These are phyloP conservation scores for Zonitis immaculata DNA, from an alignment of 2,888 invertebrate species.

Conservation along the genomic window DNA sequence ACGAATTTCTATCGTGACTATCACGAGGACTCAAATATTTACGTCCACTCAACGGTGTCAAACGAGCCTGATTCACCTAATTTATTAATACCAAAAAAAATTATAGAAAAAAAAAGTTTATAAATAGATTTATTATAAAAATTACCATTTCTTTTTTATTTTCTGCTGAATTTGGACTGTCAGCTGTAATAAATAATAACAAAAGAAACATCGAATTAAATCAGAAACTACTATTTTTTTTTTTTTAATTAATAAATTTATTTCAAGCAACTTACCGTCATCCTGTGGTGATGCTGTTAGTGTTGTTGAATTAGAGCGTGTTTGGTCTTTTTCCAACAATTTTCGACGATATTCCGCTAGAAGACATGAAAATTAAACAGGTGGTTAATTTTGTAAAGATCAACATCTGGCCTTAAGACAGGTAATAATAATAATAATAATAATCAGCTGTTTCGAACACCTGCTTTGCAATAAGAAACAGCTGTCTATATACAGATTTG, in stretches of 20 bases:
- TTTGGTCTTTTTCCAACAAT: constrained; percentile 30
- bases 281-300: constrained; percentile 4
- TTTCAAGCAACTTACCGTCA: not conserved
- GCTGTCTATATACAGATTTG: too few species aligned
- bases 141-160: constrained; percentile 22
- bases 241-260: not conserved
- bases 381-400: constrained; percentile 10
- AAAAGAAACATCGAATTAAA: not conserved
- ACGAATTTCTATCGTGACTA: constrained; percentile 57
- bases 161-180: constrained; percentile 22
- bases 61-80: constrained; percentile 11
- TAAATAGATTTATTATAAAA: not conserved
- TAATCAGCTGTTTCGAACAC: constrained; percentile 14
- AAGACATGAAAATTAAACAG: constrained; percentile 15
- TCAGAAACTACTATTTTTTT: not conserved
- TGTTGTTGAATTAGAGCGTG: not conserved
- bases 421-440: constrained; percentile 11
- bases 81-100: constrained; percentile 19
- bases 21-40: constrained; percentile 68
- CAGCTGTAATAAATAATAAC: constrained; percentile 10
- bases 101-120: constrained; percentile 15
- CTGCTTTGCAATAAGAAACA: constrained; percentile 4
- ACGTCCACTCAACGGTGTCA: constrained; percentile 80
- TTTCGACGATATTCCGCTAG: constrained; percentile 35
- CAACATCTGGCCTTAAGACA: constrained; percentile 8